Evolutionary conservation across 1,140 invertebrate genomes (phyloP), one percentile per base, ranked within the genome.

Genomic region (Hypsibius dujardini): DNA sequence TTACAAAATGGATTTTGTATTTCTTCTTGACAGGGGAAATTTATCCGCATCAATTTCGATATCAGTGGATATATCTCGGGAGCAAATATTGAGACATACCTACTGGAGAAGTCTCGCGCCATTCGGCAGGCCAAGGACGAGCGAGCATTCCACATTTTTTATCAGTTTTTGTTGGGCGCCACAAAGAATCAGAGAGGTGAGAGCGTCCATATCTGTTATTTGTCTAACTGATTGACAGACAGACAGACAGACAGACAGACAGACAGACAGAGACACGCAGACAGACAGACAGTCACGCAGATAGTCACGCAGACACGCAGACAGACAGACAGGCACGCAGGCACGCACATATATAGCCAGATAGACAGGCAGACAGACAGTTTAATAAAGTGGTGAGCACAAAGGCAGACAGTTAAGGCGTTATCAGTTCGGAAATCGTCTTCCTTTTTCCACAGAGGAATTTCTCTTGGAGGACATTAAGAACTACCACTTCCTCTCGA

Each of bases 41-140:
- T 99, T 79, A 98, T 99, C 77, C 86, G 95, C 76, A 98, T 99
- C 80, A 98, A 98, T 81, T 99, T 99, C 82, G 95, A 99, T 83
- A 90, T 92, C 69, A 95, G 92, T 59, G 95, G 95, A 67, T 98
- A 92, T 79, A 99, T 99, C 75, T 93, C 93, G 73, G 95, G 95
- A 74, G 95, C 95, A 74, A 98, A 98, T 79, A 98, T 99, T 78
- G 84, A 85, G 76, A 84, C 83, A 70, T 85, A 99, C 83, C 83
- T 99, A 73, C 81, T 99, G 77, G 96, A 99, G 82, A 99, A 99
- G 82, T 98, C 95, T 46, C 85, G 96, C 82, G 90, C 93, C 73
- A 97, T 98, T 79, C 85, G 95, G 78, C 95, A 99, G 84, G 92
- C 95, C 47, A 90, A 90, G 78, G 89, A 94, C 80, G 96, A 99